These are phyloP conservation scores for Luffia ferchaultella DNA, from an alignment of 2,888 invertebrate genomes.

Conservation along the genomic window DNA sequence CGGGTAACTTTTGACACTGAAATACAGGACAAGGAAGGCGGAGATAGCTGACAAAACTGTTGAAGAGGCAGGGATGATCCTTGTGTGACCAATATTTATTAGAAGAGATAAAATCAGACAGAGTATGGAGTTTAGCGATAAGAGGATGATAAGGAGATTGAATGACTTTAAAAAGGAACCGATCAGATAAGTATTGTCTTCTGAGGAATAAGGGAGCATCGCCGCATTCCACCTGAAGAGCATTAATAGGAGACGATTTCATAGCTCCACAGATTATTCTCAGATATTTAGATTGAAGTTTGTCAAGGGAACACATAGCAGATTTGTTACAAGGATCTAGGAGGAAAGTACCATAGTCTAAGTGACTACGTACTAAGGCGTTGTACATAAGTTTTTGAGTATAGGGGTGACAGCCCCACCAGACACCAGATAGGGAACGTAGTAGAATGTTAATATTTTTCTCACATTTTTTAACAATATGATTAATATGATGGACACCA, in stretches of 20 bases:
- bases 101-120: not conserved
- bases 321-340: not conserved
- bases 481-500: slow-evolving; percentile 9
- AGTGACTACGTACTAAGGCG: not conserved
- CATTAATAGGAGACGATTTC: too few species aligned
- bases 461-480: slow-evolving; percentile 13
- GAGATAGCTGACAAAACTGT: not conserved
- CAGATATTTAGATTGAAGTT: not conserved
- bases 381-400: not conserved
- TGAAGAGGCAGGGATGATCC: not conserved
- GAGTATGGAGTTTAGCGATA: not conserved
- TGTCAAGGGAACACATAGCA: not conserved
- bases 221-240: too few species aligned
- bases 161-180: not conserved
- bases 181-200: not conserved
- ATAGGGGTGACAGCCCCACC: slow-evolving; percentile 1
- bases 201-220: not conserved
- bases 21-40: not conserved
- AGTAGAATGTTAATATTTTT: slow-evolving; percentile 12
- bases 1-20: not conserved
- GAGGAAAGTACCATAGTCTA: not conserved
- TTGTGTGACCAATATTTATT: too few species aligned
- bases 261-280: not conserved
- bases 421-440: too few species aligned
- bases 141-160: not conserved